These are phyloP conservation scores for Leptopterna dolabrata DNA, from an alignment of 2,888 invertebrate species.

Conservation along the genomic window DNA sequence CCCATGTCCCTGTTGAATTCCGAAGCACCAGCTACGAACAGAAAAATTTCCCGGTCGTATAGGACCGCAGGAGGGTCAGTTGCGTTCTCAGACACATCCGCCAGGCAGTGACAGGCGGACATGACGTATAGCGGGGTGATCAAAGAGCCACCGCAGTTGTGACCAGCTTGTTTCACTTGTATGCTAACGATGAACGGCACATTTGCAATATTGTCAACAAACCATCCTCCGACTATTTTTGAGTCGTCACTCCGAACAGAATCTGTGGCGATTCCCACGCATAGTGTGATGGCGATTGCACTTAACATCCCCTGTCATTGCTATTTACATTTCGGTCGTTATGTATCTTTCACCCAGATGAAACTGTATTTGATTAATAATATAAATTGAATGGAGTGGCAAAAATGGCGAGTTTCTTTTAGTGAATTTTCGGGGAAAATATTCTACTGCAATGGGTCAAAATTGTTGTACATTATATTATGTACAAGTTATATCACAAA, in stretches of 20 bases:
- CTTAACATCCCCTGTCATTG: background rate
- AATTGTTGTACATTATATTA: no score
- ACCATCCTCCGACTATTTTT: background rate
- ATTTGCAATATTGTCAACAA: background rate
- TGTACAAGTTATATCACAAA: no score
- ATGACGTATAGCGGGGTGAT: background rate
- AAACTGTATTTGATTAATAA: no score
- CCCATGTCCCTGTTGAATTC: background rate
- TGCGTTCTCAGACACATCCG: background rate
- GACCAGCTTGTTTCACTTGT: background rate
- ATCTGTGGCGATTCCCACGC: background rate
- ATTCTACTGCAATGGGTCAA: no score
- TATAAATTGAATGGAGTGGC: no score
- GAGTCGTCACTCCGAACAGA: background rate
- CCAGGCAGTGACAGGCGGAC: background rate
- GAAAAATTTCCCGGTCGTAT: background rate
- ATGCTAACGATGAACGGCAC: background rate
- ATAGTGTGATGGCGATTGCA: background rate
- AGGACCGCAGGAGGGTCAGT: background rate
- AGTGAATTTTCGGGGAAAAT: no score
- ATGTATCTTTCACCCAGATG: no score
- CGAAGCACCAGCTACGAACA: background rate
- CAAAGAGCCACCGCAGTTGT: constrained; percentile 5
- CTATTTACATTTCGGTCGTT: background rate
- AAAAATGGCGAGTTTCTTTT: no score